A percentile compares a stretch with the other conserved stretches of the same genome.
Evolutionary conservation across 2,113 vertebrate species (phyloP).

Genomic region (Hemiprocne comata): DNA sequence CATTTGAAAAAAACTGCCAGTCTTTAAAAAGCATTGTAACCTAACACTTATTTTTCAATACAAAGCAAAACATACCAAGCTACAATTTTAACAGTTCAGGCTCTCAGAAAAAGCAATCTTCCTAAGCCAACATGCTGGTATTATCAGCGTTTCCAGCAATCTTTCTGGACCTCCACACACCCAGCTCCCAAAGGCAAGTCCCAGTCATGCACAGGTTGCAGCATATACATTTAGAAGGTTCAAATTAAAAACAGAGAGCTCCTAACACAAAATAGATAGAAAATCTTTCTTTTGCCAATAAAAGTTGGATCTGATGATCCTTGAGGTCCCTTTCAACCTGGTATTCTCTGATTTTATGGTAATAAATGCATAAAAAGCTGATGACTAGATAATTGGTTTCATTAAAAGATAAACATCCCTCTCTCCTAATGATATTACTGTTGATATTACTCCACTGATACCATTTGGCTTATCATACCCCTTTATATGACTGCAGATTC

Average conservation of each 20-base stretch:
- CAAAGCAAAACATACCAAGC: background rate
- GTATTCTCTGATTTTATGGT: background rate
- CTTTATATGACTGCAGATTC: background rate
- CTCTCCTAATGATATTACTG: background rate
- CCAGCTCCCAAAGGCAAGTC: background rate
- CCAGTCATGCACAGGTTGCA: background rate
- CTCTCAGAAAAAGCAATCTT: background rate
- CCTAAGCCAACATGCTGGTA: background rate
- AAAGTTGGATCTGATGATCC: too few relatives aligned
- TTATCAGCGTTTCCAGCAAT: background rate
- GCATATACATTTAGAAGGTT: background rate
- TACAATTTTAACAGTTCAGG: background rate
- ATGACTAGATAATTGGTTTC: background rate
- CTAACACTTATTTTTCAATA: background rate
- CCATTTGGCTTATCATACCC: background rate
- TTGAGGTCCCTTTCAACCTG: too few relatives aligned
- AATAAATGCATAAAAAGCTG: background rate
- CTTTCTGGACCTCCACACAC: background rate
- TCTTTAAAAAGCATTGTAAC: background rate
- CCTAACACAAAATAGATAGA: background rate
- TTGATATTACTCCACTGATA: background rate
- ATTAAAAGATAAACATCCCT: slow-evolving; percentile 32
- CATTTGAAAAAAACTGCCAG: background rate
- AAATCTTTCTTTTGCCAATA: background rate
- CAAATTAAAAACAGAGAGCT: background rate